Percentiles rank a stretch among this genome's conserved stretches.
Conservation (phyloP, 1,140 invertebrate species). For the Drosophila murphyi region DNA sequence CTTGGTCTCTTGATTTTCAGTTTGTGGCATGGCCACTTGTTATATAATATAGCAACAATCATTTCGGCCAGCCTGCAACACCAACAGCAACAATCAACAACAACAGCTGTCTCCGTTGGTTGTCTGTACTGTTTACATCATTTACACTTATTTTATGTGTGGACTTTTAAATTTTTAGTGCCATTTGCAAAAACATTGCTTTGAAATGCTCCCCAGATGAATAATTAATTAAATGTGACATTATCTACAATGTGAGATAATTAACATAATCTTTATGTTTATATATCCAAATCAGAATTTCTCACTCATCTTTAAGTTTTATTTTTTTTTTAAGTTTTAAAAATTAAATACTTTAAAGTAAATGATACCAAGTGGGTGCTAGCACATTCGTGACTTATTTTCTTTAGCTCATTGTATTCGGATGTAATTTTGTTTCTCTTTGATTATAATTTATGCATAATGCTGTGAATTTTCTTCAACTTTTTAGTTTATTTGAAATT, state of each 20-base stretch:
- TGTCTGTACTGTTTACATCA: slow-evolving; percentile 58
- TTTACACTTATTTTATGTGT: slow-evolving; percentile 46
- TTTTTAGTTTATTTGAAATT: slow-evolving; percentile 40
- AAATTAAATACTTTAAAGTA: not conserved
- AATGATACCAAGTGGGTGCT: slow-evolving; percentile 29
- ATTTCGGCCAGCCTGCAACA: slow-evolving; percentile 77
- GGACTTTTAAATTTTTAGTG: slow-evolving; percentile 14
- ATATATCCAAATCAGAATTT: too few relatives aligned
- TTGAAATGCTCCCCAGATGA: too few relatives aligned
- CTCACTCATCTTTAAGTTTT: not conserved
- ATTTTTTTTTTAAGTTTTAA: not conserved
- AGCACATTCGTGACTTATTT: slow-evolving; percentile 15
- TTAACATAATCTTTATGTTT: too few relatives aligned
- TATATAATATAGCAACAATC: slow-evolving; percentile 79
- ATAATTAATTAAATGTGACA: too few relatives aligned
- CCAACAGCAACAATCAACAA: slow-evolving; percentile 41
- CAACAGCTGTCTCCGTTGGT: slow-evolving; percentile 46
- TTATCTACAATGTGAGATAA: too few relatives aligned
- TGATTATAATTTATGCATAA: slow-evolving; percentile 55
- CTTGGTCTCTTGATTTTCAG: slow-evolving; percentile 39
- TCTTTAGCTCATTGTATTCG: slow-evolving; percentile 46
- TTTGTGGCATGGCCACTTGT: slow-evolving; percentile 81
- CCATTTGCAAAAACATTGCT: not conserved
- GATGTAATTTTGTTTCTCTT: slow-evolving; percentile 51
- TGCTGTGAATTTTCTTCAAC: slow-evolving; percentile 46